phyloP scores from a whole-genome alignment of 2,797 vertebrate species.

The Echiichthys vipera region DNA sequence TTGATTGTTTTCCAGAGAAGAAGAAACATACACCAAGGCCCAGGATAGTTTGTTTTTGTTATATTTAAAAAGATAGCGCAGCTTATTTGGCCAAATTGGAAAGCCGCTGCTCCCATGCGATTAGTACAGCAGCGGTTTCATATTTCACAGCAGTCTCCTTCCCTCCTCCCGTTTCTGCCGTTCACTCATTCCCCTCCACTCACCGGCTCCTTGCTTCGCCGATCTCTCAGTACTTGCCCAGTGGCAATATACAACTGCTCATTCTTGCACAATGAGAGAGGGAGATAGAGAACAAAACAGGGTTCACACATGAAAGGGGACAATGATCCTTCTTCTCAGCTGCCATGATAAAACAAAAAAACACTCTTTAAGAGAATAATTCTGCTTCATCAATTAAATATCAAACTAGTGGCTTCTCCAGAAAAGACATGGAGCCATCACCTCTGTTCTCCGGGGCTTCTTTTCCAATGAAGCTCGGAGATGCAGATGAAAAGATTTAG shows the following conservation, averaged over 20 bases:
- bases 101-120: constrained; percentile 81
- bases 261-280: constrained; percentile 89
- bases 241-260: constrained; percentile 93
- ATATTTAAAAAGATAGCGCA: constrained; percentile 80
- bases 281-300: constrained; percentile 79
- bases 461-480: constrained; percentile 54
- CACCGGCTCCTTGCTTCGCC: constrained; percentile 89
- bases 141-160: constrained; percentile 78
- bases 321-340: constrained; percentile 75
- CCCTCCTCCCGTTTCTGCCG: constrained; percentile 64
- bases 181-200: constrained; percentile 83
- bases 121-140: constrained; percentile 78
- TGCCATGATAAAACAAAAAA: constrained; percentile 73
- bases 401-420: constrained; percentile 72
- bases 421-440: constrained; percentile 74
- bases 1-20: constrained; percentile 87
- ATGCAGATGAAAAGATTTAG: constrained; percentile 59
- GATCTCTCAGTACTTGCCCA: constrained; percentile 92
- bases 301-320: constrained; percentile 83
- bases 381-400: constrained; percentile 83
- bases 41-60: constrained; percentile 84
- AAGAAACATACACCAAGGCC: constrained; percentile 81
- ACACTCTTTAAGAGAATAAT: constrained; percentile 75
- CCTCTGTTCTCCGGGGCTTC: constrained; percentile 68
- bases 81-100: constrained; percentile 84